Conservation (phyloP, 2,113 vertebrate species). For the Callaeas wilsoni region DNA sequence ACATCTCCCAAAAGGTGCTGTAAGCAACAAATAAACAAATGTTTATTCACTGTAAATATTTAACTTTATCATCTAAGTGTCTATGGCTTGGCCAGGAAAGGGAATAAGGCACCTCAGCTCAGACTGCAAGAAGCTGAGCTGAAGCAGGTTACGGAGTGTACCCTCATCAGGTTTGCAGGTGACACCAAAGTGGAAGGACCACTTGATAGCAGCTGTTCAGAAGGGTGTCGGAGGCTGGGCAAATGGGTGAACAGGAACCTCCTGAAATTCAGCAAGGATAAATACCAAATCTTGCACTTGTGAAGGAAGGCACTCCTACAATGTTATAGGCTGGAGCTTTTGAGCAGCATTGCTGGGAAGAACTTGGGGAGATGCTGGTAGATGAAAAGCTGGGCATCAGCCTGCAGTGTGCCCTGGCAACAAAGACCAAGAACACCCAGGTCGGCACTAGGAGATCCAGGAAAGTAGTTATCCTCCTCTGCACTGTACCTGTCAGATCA, state of each 20-base stretch:
- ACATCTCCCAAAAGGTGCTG: background rate
- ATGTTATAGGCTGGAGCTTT: background rate
- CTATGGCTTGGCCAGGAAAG: background rate
- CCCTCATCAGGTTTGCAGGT: background rate
- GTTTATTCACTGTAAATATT: background rate
- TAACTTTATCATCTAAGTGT: background rate
- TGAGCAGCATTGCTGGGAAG: background rate
- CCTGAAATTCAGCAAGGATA: background rate
- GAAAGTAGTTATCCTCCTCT: background rate
- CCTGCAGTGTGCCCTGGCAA: background rate
- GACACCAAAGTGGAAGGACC: background rate
- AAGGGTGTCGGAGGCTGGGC: background rate
- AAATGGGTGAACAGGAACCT: background rate
- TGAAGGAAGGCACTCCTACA: background rate
- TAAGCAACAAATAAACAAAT: background rate
- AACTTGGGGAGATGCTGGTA: background rate
- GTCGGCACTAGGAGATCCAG: background rate
- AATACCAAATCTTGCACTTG: background rate
- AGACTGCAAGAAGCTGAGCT: background rate
- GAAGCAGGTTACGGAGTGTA: background rate
- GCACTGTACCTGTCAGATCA: background rate
- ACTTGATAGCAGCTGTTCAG: background rate
- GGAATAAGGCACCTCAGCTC: background rate
- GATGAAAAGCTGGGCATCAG: background rate
- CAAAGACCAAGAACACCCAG: background rate